These are phyloP conservation scores for Hydropsyche tenuis DNA, from an alignment of 1,140 invertebrate species.

Conservation along the genomic window DNA sequence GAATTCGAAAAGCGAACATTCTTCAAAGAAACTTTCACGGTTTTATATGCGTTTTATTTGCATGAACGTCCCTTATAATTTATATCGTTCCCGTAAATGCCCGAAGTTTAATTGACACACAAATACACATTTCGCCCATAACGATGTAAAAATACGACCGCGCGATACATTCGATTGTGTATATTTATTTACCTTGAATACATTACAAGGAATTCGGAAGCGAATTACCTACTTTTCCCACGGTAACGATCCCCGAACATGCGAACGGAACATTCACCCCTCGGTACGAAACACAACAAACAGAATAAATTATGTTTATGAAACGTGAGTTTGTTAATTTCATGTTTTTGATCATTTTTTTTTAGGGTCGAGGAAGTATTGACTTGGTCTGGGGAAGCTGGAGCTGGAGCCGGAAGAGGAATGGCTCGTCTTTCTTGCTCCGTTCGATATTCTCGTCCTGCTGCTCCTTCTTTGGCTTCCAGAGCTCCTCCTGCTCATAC, in stretches of 20 bases:
- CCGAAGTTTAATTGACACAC: background rate
- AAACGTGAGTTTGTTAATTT: conserved; percentile 20
- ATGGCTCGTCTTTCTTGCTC: conserved; percentile 54
- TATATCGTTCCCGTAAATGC: too few relatives aligned
- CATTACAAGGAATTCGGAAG: conserved; percentile 4
- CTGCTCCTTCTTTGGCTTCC: conserved; percentile 56
- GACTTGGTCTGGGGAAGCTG: conserved; percentile 89
- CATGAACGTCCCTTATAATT: too few relatives aligned
- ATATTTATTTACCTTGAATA: background rate
- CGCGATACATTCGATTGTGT: background rate
- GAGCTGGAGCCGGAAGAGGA: conserved; percentile 68
- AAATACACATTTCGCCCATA: background rate
- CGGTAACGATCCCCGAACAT: background rate
- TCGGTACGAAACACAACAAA: too few relatives aligned
- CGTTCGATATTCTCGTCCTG: conserved; percentile 55
- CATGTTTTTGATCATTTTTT: conserved; percentile 38
- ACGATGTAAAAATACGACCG: background rate
- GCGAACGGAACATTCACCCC: conserved; percentile 1
- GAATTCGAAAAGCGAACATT: too few relatives aligned
- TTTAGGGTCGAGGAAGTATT: conserved; percentile 82
- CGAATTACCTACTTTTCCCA: background rate
- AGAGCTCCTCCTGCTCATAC: conserved; percentile 63
- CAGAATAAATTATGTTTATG: background rate
- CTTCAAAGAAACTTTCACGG: too few relatives aligned
- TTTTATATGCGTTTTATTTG: too few relatives aligned